Evolutionary conservation across 1,140 invertebrate genomes (phyloP).

Genomic region (Drosophila neocordata): DNA sequence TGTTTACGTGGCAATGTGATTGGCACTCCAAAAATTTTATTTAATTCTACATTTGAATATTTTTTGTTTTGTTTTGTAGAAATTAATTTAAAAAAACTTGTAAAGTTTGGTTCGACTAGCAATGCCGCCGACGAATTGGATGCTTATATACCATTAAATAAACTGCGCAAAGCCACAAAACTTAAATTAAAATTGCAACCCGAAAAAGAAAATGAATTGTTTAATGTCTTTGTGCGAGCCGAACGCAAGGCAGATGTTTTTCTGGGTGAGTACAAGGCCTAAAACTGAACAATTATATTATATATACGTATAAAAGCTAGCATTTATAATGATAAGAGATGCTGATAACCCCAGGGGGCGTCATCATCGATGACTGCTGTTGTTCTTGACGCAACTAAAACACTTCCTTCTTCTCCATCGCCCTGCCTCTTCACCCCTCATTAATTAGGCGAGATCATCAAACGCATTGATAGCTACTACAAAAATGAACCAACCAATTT

Average conservation of each 20-base stretch:
- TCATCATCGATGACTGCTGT: conserved; percentile 14
- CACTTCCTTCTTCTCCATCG: conserved; percentile 20
- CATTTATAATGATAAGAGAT: conserved; percentile 36
- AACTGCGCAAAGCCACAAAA: conserved; percentile 67
- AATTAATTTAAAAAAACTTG: conserved; percentile 77
- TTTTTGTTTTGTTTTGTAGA: conserved; percentile 44
- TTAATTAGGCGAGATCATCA: conserved; percentile 70
- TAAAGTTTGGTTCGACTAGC: conserved; percentile 55
- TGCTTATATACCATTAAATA: conserved; percentile 75
- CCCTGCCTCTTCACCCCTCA: background rate
- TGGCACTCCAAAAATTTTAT: conserved; percentile 15
- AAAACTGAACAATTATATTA: conserved; percentile 39
- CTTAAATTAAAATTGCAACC: conserved; percentile 69
- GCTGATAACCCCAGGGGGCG: conserved; percentile 40
- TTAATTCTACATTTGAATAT: conserved; percentile 7
- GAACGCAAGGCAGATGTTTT: conserved; percentile 79
- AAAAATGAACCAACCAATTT: conserved; percentile 19
- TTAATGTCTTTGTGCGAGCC: conserved; percentile 76
- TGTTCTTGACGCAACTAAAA: conserved; percentile 20
- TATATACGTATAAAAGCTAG: conserved; percentile 18
- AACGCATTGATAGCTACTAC: conserved; percentile 75
- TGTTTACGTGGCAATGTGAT: conserved; percentile 7
- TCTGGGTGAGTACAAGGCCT: conserved; percentile 62
- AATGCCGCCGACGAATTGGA: conserved; percentile 65
- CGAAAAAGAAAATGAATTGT: conserved; percentile 36